phyloP scores from a whole-genome alignment of 2,113 vertebrate genomes.

The Alligator sinensis region DNA sequence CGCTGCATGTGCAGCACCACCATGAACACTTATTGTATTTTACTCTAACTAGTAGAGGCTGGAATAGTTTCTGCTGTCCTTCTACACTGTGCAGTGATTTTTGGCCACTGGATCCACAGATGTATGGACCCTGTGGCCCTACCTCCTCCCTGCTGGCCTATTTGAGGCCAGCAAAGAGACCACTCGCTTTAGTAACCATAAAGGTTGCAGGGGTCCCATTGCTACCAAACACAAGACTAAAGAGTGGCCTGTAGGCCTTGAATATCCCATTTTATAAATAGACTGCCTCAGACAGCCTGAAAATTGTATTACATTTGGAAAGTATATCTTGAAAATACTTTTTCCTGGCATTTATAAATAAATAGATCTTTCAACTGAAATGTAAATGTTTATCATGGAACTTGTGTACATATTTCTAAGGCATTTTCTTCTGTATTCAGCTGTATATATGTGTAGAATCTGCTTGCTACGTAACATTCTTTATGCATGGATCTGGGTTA shows the following conservation, averaged over 20 bases:
- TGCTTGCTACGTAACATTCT: constrained; percentile 76
- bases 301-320: not conserved
- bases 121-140: constrained; percentile 41
- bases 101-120: constrained; percentile 39
- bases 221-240: constrained; percentile 30
- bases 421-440: constrained; percentile 69
- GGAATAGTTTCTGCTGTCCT: not conserved
- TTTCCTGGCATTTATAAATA: constrained; percentile 71
- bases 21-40: not conserved
- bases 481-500: constrained; percentile 80
- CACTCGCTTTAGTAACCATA: constrained; percentile 4
- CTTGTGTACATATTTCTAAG: constrained; percentile 81
- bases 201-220: constrained; percentile 27
- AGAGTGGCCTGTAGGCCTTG: constrained; percentile 32
- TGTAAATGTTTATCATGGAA: constrained; percentile 78
- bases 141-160: constrained; percentile 4
- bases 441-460: constrained; percentile 73
- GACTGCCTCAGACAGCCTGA: constrained; percentile 26
- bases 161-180: not conserved
- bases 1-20: not conserved
- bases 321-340: constrained; percentile 37
- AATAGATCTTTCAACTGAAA: constrained; percentile 56
- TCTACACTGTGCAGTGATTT: not conserved
- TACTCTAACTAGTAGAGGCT: not conserved
- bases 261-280: constrained; percentile 47